Evolutionary conservation across 2,888 invertebrate species (phyloP).

Genomic region (Seira sanloemensis): DNA sequence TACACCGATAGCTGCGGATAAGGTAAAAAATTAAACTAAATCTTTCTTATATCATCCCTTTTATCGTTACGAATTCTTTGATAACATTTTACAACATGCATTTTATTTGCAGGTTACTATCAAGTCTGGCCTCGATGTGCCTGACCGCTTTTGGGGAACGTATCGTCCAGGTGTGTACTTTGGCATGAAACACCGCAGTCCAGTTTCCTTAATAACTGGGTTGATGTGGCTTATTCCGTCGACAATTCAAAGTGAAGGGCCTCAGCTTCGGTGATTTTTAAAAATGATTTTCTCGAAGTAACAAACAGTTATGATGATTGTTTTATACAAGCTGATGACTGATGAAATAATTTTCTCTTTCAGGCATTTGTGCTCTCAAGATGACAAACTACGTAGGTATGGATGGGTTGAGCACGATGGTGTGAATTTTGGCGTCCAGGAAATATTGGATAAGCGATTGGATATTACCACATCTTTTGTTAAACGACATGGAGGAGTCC

Average conservation of each 20-base stretch:
- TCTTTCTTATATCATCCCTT: background rate
- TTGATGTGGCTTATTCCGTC: slow-evolving; percentile 96
- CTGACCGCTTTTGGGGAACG: slow-evolving; percentile 94
- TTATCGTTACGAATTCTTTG: no score
- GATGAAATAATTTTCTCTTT: slow-evolving; percentile 64
- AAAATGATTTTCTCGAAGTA: no score
- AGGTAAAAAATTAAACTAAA: no score
- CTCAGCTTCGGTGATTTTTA: slow-evolving; percentile 83
- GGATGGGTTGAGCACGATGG: slow-evolving; percentile 98
- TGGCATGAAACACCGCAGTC: slow-evolving; percentile 93
- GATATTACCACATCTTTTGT: slow-evolving; percentile 90
- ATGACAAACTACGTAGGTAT: slow-evolving; percentile 86
- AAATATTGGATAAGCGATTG: slow-evolving; percentile 88
- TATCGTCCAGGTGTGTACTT: slow-evolving; percentile 92
- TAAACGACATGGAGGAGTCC: slow-evolving; percentile 86
- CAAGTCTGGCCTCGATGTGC: slow-evolving; percentile 83
- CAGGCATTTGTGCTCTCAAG: slow-evolving; percentile 95
- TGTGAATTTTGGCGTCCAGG: slow-evolving; percentile 91
- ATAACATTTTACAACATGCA: no score
- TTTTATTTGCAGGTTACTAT: slow-evolving; percentile 82
- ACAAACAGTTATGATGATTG: no score
- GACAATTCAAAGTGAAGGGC: slow-evolving; percentile 81
- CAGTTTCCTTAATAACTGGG: slow-evolving; percentile 92
- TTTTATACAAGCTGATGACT: no score
- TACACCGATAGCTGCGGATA: slow-evolving; percentile 87